phyloP scores from a whole-genome alignment of 2,797 vertebrate species.

The Heterohyrax brucei region DNA sequence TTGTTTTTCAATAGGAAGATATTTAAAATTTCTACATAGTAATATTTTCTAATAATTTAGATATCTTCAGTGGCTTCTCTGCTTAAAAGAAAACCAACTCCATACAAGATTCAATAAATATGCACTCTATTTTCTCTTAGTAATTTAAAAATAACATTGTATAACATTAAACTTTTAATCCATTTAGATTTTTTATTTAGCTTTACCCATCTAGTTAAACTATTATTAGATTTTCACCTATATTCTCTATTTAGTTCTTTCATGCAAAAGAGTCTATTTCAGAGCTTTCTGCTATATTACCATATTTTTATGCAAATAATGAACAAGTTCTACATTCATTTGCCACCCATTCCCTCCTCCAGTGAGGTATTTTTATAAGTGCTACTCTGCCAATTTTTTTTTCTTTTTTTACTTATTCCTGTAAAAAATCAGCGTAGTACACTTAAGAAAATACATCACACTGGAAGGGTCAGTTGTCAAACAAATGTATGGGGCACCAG shows the following conservation, averaged over 20 bases:
- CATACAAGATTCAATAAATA: not conserved
- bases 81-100: not conserved
- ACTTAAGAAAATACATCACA: no score
- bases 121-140: not conserved
- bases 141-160: constrained; percentile 1
- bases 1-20: not conserved
- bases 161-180: constrained; percentile 1
- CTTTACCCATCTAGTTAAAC: constrained; percentile 9
- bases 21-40: not conserved
- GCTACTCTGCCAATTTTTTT: no score
- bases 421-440: no score
- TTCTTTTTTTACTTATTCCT: no score
- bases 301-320: no score
- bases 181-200: not conserved
- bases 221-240: constrained; percentile 21
- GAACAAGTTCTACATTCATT: no score
- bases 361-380: no score
- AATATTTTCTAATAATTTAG: not conserved
- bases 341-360: no score
- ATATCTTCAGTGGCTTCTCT: not conserved
- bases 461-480: no score
- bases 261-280: not conserved
- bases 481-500: no score
- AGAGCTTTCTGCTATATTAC: not conserved
- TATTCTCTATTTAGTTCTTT: constrained; percentile 34